A percentile compares a stretch with the other conserved stretches of the same genome.
Evolutionary conservation across 2,888 invertebrate genomes (phyloP).

Genomic region (Protonemura montana): DNA sequence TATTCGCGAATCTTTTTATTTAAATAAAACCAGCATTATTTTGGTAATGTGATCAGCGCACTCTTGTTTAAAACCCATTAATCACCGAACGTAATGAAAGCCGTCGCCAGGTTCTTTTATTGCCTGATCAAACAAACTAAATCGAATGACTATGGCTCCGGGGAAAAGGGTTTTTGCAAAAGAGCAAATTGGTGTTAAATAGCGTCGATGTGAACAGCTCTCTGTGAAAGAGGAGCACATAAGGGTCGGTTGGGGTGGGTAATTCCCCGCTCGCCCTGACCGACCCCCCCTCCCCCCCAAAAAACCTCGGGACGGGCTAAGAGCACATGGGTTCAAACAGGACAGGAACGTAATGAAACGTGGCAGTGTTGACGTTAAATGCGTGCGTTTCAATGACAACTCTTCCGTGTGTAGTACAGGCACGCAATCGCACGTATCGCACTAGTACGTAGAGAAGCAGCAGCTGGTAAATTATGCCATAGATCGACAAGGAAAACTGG

Average conservation of each 20-base stretch:
- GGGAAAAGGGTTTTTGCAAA: constrained; percentile 2
- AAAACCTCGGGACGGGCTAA: not conserved
- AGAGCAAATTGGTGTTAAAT: constrained; percentile 26
- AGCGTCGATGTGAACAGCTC: not conserved
- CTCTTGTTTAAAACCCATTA: not conserved
- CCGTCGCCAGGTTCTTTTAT: constrained; percentile 2
- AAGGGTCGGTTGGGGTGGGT: constrained; percentile 7
- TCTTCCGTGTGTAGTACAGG: not conserved
- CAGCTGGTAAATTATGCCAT: no score
- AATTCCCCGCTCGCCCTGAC: not conserved
- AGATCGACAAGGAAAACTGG: no score
- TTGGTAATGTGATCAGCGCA: not conserved
- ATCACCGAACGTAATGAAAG: not conserved
- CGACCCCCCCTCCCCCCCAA: not conserved
- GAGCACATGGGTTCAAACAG: not conserved
- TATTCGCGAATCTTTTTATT: not conserved
- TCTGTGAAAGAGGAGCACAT: not conserved
- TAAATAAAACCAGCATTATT: not conserved
- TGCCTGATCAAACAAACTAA: constrained; percentile 1
- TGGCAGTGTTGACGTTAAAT: not conserved
- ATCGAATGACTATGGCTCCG: constrained; percentile 19
- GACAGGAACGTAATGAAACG: not conserved
- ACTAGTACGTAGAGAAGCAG: no score
- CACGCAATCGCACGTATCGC: not conserved
- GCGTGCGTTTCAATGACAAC: not conserved